phyloP scores from a whole-genome alignment of 2,113 vertebrate genomes.

The Pygoscelis antarcticus region DNA sequence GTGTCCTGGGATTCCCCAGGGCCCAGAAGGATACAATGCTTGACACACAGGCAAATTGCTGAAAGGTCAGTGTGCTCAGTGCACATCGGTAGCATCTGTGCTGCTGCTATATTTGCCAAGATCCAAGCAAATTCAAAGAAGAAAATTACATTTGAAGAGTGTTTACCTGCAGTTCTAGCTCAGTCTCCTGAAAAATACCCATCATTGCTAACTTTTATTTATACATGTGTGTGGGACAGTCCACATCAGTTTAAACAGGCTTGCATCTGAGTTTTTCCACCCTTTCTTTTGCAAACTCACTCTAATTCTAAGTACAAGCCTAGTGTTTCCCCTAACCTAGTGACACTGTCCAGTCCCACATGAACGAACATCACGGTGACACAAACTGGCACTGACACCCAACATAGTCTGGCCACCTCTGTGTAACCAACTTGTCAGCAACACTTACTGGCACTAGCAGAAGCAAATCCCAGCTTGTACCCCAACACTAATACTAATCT shows the following conservation, averaged over 20 bases:
- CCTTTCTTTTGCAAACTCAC: background rate
- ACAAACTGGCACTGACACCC: background rate
- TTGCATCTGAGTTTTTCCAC: background rate
- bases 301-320: background rate
- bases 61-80: background rate
- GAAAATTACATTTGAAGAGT: background rate
- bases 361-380: accelerated
- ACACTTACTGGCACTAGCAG: background rate
- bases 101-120: background rate
- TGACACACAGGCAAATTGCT: background rate
- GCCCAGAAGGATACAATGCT: background rate
- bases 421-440: background rate
- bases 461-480: background rate
- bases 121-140: background rate
- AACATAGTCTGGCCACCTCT: background rate
- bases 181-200: background rate
- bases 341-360: background rate
- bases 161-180: background rate
- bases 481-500: background rate
- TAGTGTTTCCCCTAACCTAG: background rate
- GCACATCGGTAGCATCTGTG: background rate
- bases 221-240: background rate
- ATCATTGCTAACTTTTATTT: background rate
- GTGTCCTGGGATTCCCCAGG: background rate
- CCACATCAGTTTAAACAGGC: background rate